Percentiles rank a stretch among this genome's conserved stretches.
These are phyloP conservation scores for Bombus affinis DNA, from an alignment of 1,140 invertebrate species.

Conservation along the genomic window DNA sequence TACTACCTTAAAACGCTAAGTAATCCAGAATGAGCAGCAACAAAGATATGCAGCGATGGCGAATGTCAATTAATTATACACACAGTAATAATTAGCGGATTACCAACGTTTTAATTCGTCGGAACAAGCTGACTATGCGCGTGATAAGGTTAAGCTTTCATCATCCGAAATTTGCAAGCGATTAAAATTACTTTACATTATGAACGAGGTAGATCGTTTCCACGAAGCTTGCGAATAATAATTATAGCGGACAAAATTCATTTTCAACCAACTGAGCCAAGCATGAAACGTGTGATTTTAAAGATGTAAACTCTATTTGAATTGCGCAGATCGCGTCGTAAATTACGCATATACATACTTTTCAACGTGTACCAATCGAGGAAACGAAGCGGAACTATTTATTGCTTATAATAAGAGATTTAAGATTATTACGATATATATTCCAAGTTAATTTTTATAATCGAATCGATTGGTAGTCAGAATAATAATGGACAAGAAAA, in stretches of 20 bases:
- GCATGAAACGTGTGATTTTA: neutral
- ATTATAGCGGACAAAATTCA: constrained; percentile 3
- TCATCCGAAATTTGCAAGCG: neutral
- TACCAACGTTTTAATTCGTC: constrained; percentile 5
- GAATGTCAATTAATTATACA: neutral
- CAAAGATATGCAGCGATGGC: neutral
- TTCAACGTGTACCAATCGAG: neutral
- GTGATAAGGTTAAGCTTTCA: neutral
- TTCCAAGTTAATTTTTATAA: too few species aligned
- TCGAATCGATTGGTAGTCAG: too few species aligned
- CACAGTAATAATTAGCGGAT: neutral
- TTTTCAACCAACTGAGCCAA: neutral
- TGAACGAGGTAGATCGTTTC: neutral
- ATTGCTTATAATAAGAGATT: too few species aligned
- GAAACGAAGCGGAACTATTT: neutral
- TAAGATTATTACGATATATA: too few species aligned
- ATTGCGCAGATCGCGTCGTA: neutral
- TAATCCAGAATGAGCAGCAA: neutral
- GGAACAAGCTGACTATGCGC: neutral
- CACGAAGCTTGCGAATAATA: constrained; percentile 7
- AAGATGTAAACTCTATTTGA: neutral
- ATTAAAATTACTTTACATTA: constrained; percentile 27
- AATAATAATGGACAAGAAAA: too few species aligned
- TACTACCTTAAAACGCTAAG: neutral
- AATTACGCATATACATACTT: neutral